phyloP scores from a whole-genome alignment of 2,888 invertebrate species.

The Odontomyia ornata region DNA sequence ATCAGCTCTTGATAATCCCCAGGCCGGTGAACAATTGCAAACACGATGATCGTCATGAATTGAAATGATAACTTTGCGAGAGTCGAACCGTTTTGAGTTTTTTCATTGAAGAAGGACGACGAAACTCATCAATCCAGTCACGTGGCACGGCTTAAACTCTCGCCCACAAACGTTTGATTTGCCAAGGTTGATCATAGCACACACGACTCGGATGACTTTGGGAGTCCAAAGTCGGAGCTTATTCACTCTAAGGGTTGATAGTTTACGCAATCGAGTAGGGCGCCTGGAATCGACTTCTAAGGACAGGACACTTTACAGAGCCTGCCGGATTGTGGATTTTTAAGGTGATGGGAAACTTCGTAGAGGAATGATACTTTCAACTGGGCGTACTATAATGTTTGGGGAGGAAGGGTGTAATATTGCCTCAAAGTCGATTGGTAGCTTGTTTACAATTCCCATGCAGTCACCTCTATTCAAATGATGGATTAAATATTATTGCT shows the following conservation, averaged over 20 bases:
- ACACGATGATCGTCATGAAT: constrained; percentile 39
- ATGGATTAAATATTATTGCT: constrained; percentile 47
- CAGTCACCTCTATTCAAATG: constrained; percentile 33
- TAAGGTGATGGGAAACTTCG: not conserved
- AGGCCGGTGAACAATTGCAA: constrained; percentile 38
- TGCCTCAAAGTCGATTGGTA: constrained; percentile 22
- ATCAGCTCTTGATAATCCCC: constrained; percentile 35
- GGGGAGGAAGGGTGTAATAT: constrained; percentile 6
- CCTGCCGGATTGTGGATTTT: not conserved
- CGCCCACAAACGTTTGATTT: constrained; percentile 40
- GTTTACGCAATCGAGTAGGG: not conserved
- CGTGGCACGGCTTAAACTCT: constrained; percentile 49
- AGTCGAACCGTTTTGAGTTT: constrained; percentile 17
- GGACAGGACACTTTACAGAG: not conserved
- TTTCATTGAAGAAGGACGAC: not conserved
- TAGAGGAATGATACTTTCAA: constrained; percentile 1
- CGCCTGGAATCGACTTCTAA: not conserved
- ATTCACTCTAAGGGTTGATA: constrained; percentile 17
- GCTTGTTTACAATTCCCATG: constrained; percentile 48
- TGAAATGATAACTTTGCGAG: constrained; percentile 38
- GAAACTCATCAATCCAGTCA: constrained; percentile 49
- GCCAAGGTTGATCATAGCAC: constrained; percentile 28
- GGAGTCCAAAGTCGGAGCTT: constrained; percentile 23
- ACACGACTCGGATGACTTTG: constrained; percentile 23
- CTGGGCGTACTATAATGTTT: not conserved